These are phyloP conservation scores for Apamea crenata DNA, from an alignment of 2,888 invertebrate species.

Conservation along the genomic window DNA sequence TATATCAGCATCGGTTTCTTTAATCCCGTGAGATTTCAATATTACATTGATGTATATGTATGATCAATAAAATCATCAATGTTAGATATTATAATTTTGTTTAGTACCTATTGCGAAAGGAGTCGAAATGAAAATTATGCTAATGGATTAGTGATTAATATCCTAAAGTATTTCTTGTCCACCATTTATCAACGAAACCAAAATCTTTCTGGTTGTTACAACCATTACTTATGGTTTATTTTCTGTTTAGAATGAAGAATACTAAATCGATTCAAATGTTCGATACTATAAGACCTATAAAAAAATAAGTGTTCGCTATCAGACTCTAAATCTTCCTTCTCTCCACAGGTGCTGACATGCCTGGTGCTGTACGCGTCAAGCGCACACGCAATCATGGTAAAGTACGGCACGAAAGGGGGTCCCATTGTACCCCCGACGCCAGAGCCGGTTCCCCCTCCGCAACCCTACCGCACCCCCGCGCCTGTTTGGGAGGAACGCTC, in stretches of 20 bases:
- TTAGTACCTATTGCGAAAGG: background rate
- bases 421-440: slow-evolving; percentile 91
- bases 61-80: background rate
- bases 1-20: slow-evolving; percentile 15
- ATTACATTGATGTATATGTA: background rate
- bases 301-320: background rate
- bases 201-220: background rate
- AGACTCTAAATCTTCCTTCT: background rate
- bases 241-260: background rate
- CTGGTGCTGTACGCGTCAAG: slow-evolving; percentile 85
- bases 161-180: background rate
- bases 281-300: background rate
- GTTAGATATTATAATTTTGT: background rate
- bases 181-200: background rate
- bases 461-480: slow-evolving; percentile 90
- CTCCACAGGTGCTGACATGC: slow-evolving; percentile 83
- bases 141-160: background rate
- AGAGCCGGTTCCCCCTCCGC: slow-evolving; percentile 85
- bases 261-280: background rate
- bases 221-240: background rate
- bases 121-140: background rate
- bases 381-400: slow-evolving; percentile 91
- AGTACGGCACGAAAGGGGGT: slow-evolving; percentile 91
- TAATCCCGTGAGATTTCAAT: background rate
- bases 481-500: slow-evolving; percentile 91